Conservation (phyloP, 2,113 vertebrate species). For the Thymallus thymallus region DNA sequence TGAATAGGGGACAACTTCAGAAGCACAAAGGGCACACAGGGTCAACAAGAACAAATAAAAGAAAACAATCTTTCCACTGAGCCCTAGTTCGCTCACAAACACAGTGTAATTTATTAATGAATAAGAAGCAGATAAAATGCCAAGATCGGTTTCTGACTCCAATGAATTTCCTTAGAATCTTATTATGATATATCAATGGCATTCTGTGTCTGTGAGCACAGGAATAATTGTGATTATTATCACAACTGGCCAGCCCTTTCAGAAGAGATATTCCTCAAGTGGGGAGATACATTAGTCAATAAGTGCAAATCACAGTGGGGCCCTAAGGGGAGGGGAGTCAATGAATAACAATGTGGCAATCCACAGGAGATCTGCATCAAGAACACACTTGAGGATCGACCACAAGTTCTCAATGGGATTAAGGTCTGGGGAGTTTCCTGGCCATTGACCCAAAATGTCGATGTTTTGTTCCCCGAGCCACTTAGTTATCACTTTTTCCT, state of each 20-base stretch:
- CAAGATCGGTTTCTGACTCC: neutral
- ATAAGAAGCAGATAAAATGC: neutral
- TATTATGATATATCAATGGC: neutral
- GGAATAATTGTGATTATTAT: slow-evolving; percentile 39
- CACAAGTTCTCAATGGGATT: no score
- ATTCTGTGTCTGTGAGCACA: neutral
- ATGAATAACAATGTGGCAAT: slow-evolving; percentile 27
- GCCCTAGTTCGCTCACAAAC: neutral
- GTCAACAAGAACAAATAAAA: slow-evolving; percentile 20
- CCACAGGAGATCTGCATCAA: slow-evolving; percentile 19
- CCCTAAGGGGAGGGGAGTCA: slow-evolving; percentile 12
- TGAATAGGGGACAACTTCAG: no score
- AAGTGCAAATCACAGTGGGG: slow-evolving; percentile 16
- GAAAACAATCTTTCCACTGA: neutral
- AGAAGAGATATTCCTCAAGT: slow-evolving; percentile 17
- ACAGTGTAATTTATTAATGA: neutral
- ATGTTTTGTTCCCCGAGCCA: no score
- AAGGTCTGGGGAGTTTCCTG: no score
- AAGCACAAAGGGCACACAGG: slow-evolving; percentile 20
- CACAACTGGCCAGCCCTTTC: slow-evolving; percentile 19
- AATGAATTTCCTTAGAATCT: neutral
- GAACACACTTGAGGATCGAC: no score
- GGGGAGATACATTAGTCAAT: slow-evolving; percentile 35
- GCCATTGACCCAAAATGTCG: no score
- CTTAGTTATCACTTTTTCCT: no score